Conservation (phyloP, 2,888 invertebrate genomes). For the Himalopsyche anomala region DNA sequence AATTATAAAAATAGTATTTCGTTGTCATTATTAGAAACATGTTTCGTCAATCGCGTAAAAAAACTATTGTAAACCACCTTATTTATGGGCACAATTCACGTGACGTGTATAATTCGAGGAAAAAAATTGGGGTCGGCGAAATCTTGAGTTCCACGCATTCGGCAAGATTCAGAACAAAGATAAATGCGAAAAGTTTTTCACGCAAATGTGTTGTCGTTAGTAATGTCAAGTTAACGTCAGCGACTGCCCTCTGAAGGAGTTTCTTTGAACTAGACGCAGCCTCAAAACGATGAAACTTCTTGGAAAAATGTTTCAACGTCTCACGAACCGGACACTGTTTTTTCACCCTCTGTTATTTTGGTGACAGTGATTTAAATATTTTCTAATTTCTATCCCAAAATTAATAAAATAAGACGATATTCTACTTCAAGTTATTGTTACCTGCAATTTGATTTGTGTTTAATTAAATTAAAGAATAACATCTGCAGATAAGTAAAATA, state of each 20-base stretch:
- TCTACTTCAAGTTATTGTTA: no score
- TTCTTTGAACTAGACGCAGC: slow-evolving; percentile 1
- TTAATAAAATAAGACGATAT: no score
- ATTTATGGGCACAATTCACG: not conserved
- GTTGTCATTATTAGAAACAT: no score
- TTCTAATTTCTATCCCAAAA: not conserved
- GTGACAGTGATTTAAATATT: slow-evolving; percentile 17
- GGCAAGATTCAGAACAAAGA: slow-evolving; percentile 49
- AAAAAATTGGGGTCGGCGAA: slow-evolving; percentile 45
- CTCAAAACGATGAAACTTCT: slow-evolving; percentile 37
- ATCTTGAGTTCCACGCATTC: slow-evolving; percentile 36
- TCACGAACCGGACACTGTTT: not conserved
- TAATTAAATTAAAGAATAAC: no score
- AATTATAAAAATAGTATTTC: no score
- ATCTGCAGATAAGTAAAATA: no score
- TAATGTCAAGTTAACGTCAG: slow-evolving; percentile 50
- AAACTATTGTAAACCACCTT: not conserved
- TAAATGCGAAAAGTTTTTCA: slow-evolving; percentile 55
- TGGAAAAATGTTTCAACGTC: slow-evolving; percentile 26
- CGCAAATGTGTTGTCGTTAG: slow-evolving; percentile 54
- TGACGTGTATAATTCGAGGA: slow-evolving; percentile 30
- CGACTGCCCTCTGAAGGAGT: slow-evolving; percentile 26
- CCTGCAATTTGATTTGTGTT: no score
- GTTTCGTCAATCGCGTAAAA: not conserved
- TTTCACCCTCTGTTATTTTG: not conserved